Evolutionary conservation across 2,888 invertebrate genomes (phyloP).

Genomic region (Ochropacha duplaris): DNA sequence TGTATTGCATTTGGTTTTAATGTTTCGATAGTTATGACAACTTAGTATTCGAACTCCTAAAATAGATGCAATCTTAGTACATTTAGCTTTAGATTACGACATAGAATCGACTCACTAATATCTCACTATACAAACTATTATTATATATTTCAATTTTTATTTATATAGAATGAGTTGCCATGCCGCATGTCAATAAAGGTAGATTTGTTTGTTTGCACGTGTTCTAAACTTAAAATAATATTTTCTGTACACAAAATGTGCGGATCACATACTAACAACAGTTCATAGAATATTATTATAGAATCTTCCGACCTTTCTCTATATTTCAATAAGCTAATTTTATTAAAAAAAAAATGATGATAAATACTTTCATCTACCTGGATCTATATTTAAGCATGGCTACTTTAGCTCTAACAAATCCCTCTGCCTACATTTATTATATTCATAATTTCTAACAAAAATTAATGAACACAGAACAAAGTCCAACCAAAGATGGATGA

Average conservation of each 20-base stretch:
- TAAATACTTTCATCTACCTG: constrained; percentile 7
- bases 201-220: constrained; percentile 74
- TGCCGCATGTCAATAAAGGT: constrained; percentile 70
- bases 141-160: constrained; percentile 49
- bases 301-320: constrained; percentile 11
- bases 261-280: constrained; percentile 35
- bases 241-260: constrained; percentile 43
- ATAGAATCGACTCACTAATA: constrained; percentile 59
- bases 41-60: constrained; percentile 46
- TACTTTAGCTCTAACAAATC: constrained; percentile 46
- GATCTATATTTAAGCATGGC: constrained; percentile 54
- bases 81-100: constrained; percentile 62
- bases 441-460: constrained; percentile 1
- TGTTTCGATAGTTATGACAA: constrained; percentile 55
- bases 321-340: background rate
- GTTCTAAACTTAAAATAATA: constrained; percentile 35
- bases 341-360: background rate
- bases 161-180: constrained; percentile 65
- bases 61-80: constrained; percentile 30
- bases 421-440: constrained; percentile 15
- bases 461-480: constrained; percentile 87
- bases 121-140: constrained; percentile 67
- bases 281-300: constrained; percentile 2
- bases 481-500: constrained; percentile 98
- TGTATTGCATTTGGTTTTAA: constrained; percentile 58